These are phyloP conservation scores for Hippoglossus hippoglossus DNA, from an alignment of 2,797 vertebrate species.

Conservation along the genomic window DNA sequence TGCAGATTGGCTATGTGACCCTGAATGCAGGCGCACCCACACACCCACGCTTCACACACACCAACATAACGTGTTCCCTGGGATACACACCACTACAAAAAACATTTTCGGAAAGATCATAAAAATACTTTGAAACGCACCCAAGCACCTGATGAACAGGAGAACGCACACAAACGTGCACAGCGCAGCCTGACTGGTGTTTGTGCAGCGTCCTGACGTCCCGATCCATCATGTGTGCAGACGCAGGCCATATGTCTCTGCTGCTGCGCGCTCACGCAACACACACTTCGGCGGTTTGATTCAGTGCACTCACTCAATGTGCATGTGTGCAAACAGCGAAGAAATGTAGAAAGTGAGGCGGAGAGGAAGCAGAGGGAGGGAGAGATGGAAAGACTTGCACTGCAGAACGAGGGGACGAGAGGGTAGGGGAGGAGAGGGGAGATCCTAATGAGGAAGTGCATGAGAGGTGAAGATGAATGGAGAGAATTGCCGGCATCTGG, in stretches of 20 bases:
- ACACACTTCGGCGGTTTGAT: slow-evolving; percentile 20
- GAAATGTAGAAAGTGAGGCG: slow-evolving; percentile 26
- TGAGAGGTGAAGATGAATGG: slow-evolving; percentile 48
- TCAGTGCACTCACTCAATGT: slow-evolving; percentile 19
- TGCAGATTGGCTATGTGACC: slow-evolving; percentile 81
- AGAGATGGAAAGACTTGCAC: slow-evolving; percentile 23
- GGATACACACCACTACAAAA: slow-evolving; percentile 6
- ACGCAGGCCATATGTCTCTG: slow-evolving; percentile 70
- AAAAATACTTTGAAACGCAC: slow-evolving; percentile 4
- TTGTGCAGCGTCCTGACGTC: slow-evolving; percentile 25
- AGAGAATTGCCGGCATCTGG: slow-evolving; percentile 29
- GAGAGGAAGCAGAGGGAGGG: slow-evolving; percentile 6
- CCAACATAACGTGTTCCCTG: slow-evolving; percentile 30
- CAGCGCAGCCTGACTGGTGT: slow-evolving; percentile 24
- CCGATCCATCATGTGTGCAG: slow-evolving; percentile 65
- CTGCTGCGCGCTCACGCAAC: slow-evolving; percentile 47
- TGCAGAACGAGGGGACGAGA: slow-evolving; percentile 10
- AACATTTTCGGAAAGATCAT: slow-evolving; percentile 11
- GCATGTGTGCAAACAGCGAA: slow-evolving; percentile 52
- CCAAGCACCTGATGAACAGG: slow-evolving; percentile 43
- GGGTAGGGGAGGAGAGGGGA: slow-evolving; percentile 2
- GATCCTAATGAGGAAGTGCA: slow-evolving; percentile 35
- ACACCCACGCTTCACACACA: slow-evolving; percentile 47
- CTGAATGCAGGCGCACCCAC: slow-evolving; percentile 65
- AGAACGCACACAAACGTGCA: slow-evolving; percentile 11